Conservation (phyloP, 2,888 invertebrate genomes). For the Drosophila cognata region DNA sequence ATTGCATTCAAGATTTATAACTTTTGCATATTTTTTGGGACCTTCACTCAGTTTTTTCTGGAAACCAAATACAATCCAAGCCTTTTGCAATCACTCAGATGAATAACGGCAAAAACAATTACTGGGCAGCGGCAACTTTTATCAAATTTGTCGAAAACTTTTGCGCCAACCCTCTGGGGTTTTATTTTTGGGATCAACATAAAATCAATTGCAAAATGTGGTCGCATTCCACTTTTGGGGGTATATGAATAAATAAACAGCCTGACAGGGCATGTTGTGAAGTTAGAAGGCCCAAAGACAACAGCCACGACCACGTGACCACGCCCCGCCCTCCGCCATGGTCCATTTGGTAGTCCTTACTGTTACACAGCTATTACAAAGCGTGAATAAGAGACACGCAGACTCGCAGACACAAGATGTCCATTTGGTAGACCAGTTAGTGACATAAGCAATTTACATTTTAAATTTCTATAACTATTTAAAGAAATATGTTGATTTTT, state of each 20-base stretch:
- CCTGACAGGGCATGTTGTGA: slow-evolving; percentile 30
- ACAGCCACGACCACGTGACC: not conserved
- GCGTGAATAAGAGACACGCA: slow-evolving; percentile 5
- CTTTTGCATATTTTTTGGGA: not conserved
- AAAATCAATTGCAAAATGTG: slow-evolving; percentile 23
- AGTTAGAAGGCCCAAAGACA: slow-evolving; percentile 19
- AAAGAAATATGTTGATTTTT: slow-evolving; percentile 4
- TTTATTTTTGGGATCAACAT: slow-evolving; percentile 1
- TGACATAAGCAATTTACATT: slow-evolving; percentile 21
- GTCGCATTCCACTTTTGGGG: slow-evolving; percentile 12
- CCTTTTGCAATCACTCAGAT: slow-evolving; percentile 38
- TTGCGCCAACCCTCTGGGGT: slow-evolving; percentile 27
- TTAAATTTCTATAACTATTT: not conserved
- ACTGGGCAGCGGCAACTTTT: slow-evolving; percentile 19
- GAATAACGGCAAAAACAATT: slow-evolving; percentile 27
- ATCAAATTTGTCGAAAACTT: slow-evolving; percentile 34
- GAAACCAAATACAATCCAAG: slow-evolving; percentile 33
- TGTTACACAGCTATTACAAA: not conserved
- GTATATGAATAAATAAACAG: slow-evolving; percentile 54
- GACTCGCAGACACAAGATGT: slow-evolving; percentile 19
- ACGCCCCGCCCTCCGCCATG: not conserved
- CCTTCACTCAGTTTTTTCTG: too few relatives aligned
- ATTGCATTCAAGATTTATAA: slow-evolving; percentile 75
- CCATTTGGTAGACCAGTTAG: slow-evolving; percentile 37
- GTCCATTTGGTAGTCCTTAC: not conserved